These are phyloP conservation scores for Macrotrachela quadricornifera DNA, from an alignment of 1,140 invertebrate genomes.

Conservation along the genomic window DNA sequence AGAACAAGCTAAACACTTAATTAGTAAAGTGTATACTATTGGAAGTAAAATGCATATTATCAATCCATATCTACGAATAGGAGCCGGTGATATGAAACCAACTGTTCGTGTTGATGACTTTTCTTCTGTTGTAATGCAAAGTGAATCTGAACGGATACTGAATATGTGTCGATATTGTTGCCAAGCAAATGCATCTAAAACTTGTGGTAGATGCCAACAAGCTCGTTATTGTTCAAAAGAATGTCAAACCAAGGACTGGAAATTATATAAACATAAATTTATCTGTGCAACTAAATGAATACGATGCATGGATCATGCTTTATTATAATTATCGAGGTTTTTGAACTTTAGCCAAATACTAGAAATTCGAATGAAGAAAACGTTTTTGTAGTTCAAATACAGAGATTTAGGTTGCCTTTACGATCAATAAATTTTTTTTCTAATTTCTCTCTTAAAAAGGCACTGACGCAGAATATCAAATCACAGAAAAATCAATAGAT, in stretches of 20 bases:
- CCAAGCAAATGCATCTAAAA: neutral
- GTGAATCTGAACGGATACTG: neutral
- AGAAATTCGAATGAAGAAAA: no score
- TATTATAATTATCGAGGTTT: no score
- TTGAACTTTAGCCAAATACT: no score
- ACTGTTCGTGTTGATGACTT: neutral
- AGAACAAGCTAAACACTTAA: neutral
- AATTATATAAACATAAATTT: neutral
- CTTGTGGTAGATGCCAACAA: neutral
- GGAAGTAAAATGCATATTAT: neutral
- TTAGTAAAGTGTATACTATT: neutral
- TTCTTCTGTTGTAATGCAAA: neutral
- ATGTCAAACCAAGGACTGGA: conserved; percentile 1
- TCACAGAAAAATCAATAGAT: no score
- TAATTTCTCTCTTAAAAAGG: no score
- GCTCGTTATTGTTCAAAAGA: neutral
- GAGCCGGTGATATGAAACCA: neutral
- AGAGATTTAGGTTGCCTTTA: no score
- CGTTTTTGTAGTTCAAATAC: no score
- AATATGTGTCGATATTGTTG: conserved; percentile 1
- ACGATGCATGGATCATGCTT: no score
- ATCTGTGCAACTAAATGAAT: no score
- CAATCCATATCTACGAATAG: neutral
- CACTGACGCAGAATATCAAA: no score
- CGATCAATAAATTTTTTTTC: no score